These are phyloP conservation scores for Beris morrisii DNA, from an alignment of 2,888 invertebrate species.

Conservation along the genomic window DNA sequence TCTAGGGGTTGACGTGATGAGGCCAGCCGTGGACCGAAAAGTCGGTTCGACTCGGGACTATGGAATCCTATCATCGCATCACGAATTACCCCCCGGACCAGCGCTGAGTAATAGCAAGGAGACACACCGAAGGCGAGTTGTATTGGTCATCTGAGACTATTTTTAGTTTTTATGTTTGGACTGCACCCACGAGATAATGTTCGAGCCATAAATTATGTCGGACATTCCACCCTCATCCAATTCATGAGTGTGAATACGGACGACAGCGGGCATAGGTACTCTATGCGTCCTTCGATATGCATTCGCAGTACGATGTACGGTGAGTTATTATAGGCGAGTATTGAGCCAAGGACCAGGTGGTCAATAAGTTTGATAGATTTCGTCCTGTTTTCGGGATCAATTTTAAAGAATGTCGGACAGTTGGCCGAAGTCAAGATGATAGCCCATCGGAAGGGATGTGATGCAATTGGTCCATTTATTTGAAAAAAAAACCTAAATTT, in stretches of 20 bases:
- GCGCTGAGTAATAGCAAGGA: neutral
- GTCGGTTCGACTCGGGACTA: no score
- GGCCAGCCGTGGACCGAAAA: no score
- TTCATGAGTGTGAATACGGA: slow-evolving; percentile 1
- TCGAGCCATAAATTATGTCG: slow-evolving; percentile 37
- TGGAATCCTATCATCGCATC: no score
- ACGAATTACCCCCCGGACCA: neutral
- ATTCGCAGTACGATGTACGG: neutral
- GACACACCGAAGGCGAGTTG: neutral
- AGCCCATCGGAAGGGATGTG: slow-evolving; percentile 7
- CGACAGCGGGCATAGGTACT: slow-evolving; percentile 5
- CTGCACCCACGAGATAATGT: slow-evolving; percentile 40
- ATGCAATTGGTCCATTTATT: slow-evolving; percentile 20
- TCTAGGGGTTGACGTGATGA: neutral
- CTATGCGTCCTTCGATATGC: slow-evolving; percentile 4
- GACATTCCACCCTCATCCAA: slow-evolving; percentile 34
- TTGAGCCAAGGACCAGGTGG: slow-evolving; percentile 30
- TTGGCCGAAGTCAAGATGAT: slow-evolving; percentile 8
- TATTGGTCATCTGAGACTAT: slow-evolving; percentile 30
- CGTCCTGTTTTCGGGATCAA: neutral
- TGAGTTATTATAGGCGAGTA: slow-evolving; percentile 18
- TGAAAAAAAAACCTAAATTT: slow-evolving; percentile 14
- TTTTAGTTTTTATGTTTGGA: slow-evolving; percentile 38
- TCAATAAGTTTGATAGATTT: slow-evolving; percentile 29
- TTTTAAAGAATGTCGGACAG: slow-evolving; percentile 28